Evolutionary conservation across 2,888 invertebrate species (phyloP).

Genomic region (Parelbella ahira): DNA sequence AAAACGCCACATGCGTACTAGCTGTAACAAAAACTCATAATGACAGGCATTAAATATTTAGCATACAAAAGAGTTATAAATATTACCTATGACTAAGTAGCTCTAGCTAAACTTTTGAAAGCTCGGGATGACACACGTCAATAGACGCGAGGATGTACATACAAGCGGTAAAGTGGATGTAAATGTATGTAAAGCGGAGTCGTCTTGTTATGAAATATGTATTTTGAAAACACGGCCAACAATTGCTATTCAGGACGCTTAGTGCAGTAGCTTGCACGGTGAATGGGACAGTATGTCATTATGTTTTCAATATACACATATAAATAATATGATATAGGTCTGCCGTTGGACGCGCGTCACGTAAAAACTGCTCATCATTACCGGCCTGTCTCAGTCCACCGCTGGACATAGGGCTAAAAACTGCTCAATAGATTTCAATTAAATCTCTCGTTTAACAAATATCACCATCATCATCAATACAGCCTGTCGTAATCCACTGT

Average conservation of each 20-base stretch:
- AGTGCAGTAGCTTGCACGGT: not conserved
- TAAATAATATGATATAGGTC: no score
- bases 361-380: no score
- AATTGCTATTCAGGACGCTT: constrained; percentile 30
- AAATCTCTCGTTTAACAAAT: no score
- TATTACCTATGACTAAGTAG: constrained; percentile 66
- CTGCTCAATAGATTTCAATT: no score
- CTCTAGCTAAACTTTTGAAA: constrained; percentile 62
- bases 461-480: no score
- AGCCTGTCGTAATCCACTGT: no score
- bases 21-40: no score
- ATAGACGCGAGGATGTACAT: constrained; percentile 52
- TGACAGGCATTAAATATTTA: constrained; percentile 68
- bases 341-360: no score
- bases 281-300: constrained; percentile 35
- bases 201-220: constrained; percentile 50
- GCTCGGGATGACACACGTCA: constrained; percentile 66
- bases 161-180: constrained; percentile 66
- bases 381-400: no score
- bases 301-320: constrained; percentile 21
- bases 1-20: no score
- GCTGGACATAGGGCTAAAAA: no score
- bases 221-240: constrained; percentile 30
- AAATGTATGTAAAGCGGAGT: constrained; percentile 56
- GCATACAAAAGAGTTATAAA: constrained; percentile 80